Percentiles rank a stretch among this genome's conserved stretches.
Conservation (phyloP, 64 coral and sea anemone genomes). For the Acropora tenuis region DNA sequence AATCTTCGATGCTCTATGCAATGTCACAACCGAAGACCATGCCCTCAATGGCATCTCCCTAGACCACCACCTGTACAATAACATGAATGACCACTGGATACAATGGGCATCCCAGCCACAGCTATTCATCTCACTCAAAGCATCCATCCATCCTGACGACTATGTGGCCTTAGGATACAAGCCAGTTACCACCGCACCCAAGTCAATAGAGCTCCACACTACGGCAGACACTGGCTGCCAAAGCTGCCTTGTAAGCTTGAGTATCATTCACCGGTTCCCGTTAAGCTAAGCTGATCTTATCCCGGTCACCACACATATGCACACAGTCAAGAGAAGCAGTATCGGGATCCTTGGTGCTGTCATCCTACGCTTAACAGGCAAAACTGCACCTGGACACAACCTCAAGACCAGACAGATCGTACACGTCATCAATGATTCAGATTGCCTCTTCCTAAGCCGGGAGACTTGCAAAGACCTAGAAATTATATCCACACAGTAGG, state of each 20-base stretch:
- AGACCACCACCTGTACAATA: conserved; percentile 42
- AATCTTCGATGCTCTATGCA: not conserved
- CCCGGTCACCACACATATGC: conserved; percentile 44
- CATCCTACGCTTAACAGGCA: conserved; percentile 52
- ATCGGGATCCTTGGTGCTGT: conserved; percentile 60
- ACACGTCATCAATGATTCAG: conserved; percentile 14
- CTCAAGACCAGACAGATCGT: conserved; percentile 20
- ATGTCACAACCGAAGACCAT: not conserved
- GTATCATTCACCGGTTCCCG: conserved; percentile 7
- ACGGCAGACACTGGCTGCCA: conserved; percentile 67
- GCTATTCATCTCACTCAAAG: conserved; percentile 12
- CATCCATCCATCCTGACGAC: conserved; percentile 28
- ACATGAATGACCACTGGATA: conserved; percentile 42
- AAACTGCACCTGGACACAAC: not conserved
- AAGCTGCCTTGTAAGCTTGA: conserved; percentile 57
- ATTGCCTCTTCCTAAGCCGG: conserved; percentile 50
- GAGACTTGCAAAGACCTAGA: conserved; percentile 21
- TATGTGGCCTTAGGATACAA: conserved; percentile 4
- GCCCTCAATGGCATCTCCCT: not conserved
- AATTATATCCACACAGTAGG: conserved; percentile 31
- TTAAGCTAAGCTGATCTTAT: conserved; percentile 13
- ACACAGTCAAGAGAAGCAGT: conserved; percentile 48
- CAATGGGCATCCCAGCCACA: conserved; percentile 44
- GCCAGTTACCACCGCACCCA: not conserved
- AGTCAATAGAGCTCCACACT: not conserved